A percentile compares a stretch with the other conserved stretches of the same genome.
Evolutionary conservation across 2,888 invertebrate genomes (phyloP).

Genomic region (Chloromyia formosa): DNA sequence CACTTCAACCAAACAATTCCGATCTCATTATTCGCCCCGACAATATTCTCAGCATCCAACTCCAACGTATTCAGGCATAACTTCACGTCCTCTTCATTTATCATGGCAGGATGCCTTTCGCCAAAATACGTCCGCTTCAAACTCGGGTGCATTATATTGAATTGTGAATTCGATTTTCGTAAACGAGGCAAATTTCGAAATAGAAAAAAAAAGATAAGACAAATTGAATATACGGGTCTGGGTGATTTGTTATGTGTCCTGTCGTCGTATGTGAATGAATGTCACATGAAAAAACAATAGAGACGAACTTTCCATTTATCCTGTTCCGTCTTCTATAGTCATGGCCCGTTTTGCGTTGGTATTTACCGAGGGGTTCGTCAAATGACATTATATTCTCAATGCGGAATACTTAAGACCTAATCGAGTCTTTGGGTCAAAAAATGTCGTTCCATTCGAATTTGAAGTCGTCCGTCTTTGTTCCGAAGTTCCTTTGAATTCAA

Average conservation of each 20-base stretch:
- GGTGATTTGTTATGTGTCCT: slow-evolving; percentile 46
- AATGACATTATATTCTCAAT: slow-evolving; percentile 17
- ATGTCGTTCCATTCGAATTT: slow-evolving; percentile 5
- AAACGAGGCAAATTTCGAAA: slow-evolving; percentile 39
- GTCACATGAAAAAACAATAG: background rate
- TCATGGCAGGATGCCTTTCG: slow-evolving; percentile 43
- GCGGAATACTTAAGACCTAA: slow-evolving; percentile 16
- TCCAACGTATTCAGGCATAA: slow-evolving; percentile 27
- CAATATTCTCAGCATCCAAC: background rate
- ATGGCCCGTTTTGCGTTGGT: background rate
- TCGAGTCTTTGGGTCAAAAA: slow-evolving; percentile 28
- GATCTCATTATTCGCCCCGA: background rate
- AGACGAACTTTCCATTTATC: background rate
- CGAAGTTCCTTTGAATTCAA: slow-evolving; percentile 24
- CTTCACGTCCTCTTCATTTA: slow-evolving; percentile 45
- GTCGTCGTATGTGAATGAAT: slow-evolving; percentile 48
- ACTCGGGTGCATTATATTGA: slow-evolving; percentile 43
- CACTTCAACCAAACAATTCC: background rate
- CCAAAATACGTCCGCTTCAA: slow-evolving; percentile 24
- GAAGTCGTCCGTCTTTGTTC: background rate
- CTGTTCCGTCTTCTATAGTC: background rate
- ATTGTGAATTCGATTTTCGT: slow-evolving; percentile 48
- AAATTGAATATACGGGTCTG: slow-evolving; percentile 49
- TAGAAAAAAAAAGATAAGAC: slow-evolving; percentile 41
- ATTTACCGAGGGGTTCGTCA: slow-evolving; percentile 7